Percentiles rank a stretch among this genome's conserved stretches.
Conservation (phyloP, 2,888 invertebrate species). For the Coleophora deauratella region DNA sequence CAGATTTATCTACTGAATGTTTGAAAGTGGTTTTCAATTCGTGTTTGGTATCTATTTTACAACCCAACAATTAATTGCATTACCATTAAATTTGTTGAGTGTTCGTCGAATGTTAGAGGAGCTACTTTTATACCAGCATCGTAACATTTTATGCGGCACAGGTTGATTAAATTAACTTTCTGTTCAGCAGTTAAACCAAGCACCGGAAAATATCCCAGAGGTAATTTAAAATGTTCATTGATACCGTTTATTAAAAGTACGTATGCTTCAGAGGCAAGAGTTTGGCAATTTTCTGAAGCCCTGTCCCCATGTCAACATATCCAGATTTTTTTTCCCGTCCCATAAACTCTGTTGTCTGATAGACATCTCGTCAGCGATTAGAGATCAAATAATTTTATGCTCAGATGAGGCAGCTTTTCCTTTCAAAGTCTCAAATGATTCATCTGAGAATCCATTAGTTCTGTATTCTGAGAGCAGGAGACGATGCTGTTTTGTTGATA, state of each 20-base stretch:
- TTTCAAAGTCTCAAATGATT: constrained; percentile 20
- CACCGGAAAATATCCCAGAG: constrained; percentile 27
- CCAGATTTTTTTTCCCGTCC: constrained; percentile 10
- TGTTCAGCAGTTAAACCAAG: constrained; percentile 17
- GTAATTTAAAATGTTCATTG: constrained; percentile 29
- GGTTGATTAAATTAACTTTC: constrained; percentile 15
- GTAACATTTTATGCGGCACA: constrained; percentile 16
- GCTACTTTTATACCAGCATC: constrained; percentile 19
- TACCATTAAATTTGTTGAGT: constrained; percentile 12
- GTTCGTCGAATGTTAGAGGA: constrained; percentile 19
- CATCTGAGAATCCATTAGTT: constrained; percentile 25
- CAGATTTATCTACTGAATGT: constrained; percentile 12
- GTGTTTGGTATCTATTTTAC: constrained; percentile 11
- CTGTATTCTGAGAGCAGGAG: no score
- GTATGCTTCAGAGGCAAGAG: constrained; percentile 15
- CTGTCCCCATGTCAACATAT: constrained; percentile 1
- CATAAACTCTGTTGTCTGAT: constrained; percentile 19
- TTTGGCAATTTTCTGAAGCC: not conserved
- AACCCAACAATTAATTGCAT: constrained; percentile 18
- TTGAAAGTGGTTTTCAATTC: constrained; percentile 17
- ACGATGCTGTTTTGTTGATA: no score
- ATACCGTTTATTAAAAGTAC: constrained; percentile 23
- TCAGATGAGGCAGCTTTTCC: constrained; percentile 3
- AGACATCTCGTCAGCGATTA: constrained; percentile 25
- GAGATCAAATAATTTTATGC: constrained; percentile 12